Base-by-base conservation (phyloP, 1,140 invertebrate genomes). In the Armadillidium nasatum region DNA sequence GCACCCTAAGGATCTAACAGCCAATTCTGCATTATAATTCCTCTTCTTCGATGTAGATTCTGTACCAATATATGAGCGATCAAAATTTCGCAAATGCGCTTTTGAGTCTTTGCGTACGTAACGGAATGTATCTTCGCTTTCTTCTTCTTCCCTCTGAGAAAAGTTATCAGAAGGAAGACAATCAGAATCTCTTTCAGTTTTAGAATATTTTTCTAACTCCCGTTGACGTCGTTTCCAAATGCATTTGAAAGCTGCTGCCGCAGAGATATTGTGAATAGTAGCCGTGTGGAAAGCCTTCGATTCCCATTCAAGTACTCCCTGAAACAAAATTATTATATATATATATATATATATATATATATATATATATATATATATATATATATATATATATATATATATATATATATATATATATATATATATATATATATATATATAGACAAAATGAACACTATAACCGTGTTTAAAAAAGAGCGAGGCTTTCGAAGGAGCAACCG, bases 341-440 rank as follows among this genome's bases (percentile, higher is more conserved):
- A 50, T 50, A 50, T 50, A 50, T 50, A 50, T 50, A 50, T 50
- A 50, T 50, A 50, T 50, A 50, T 50, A 50, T 50, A 50, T 50
- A 50, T 50, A 50, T 50, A 50, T 50, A 50, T 50, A 50, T 50
- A 50, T 50, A 50, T 50, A 50, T 50, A 50, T 50, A 50, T 50
- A 50, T 50, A 50, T 50, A 50, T 10, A 50, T 50, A 15, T 15
- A 50, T 50, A n/a, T n/a, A n/a, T n/a, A n/a, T n/a, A n/a, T n/a
- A n/a, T n/a, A n/a, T n/a, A n/a, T n/a, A n/a, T n/a, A n/a, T n/a
- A n/a, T n/a, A n/a, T n/a, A n/a, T n/a, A n/a, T n/a, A n/a, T n/a
- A n/a, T n/a, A n/a, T n/a, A n/a, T n/a, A n/a, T n/a, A n/a, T n/a
- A n/a, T n/a, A n/a, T n/a, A n/a, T n/a, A n/a, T n/a, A n/a, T n/a